Percentiles rank a stretch among this genome's conserved stretches.
These are phyloP conservation scores for Agriotes lineatus DNA, from an alignment of 2,888 invertebrate species.

Conservation along the genomic window DNA sequence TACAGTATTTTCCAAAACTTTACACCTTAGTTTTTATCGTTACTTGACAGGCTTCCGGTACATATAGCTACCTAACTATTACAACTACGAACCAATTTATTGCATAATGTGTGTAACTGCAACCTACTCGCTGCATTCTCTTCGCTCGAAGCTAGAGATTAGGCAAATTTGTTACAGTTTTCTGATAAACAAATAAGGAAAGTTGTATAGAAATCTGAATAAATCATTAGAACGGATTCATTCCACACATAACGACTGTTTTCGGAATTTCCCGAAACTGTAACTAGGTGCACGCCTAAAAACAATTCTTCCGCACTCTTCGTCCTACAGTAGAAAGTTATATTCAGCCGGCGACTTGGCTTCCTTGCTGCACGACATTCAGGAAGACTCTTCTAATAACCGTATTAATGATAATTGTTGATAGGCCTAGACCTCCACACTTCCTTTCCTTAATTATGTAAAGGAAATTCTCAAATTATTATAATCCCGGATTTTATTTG, in stretches of 20 bases:
- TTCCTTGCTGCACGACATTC: background rate
- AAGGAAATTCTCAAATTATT: too few species aligned
- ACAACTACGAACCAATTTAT: too few species aligned
- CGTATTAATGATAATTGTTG: background rate
- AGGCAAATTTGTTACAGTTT: background rate
- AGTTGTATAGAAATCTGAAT: conserved; percentile 6
- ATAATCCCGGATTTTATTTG: too few species aligned
- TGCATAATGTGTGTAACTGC: too few species aligned
- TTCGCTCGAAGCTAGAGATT: background rate
- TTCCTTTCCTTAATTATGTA: too few species aligned
- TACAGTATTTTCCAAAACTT: too few species aligned
- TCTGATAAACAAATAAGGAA: background rate
- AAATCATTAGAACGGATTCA: background rate
- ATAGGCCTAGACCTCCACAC: background rate
- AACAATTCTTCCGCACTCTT: too few species aligned
- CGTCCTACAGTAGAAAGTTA: conserved; percentile 1
- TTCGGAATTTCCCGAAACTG: background rate
- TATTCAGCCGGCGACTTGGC: background rate
- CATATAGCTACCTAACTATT: too few species aligned
- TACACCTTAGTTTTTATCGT: too few species aligned
- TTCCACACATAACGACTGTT: background rate
- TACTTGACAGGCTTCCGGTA: too few species aligned
- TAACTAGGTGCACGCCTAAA: background rate
- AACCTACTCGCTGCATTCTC: too few species aligned
- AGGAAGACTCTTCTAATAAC: conserved; percentile 7